Base-by-base conservation (phyloP, 2,113 vertebrate species). In the Daboia siamensis region DNA sequence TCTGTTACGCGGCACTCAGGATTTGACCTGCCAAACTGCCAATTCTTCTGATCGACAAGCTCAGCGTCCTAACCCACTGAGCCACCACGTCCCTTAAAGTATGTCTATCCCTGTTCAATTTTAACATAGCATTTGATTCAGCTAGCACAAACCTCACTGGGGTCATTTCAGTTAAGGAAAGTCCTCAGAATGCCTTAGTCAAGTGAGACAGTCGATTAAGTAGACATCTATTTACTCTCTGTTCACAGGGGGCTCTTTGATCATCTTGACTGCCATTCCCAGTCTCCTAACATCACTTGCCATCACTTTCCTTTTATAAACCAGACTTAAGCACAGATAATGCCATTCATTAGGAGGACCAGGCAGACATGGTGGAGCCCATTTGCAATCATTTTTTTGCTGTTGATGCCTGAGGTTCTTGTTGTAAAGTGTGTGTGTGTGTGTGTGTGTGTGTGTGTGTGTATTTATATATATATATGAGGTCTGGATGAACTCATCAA, bases 291-390 rank as follows among this genome's bases (percentile, higher is more conserved):
- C 39, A 11, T 91, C 86, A 26, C 86, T 84, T 84, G 52, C 59
- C 59, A 52, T 88, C 46, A 91, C 85, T 93, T 54, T 91, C 33
- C 33, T 88, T 91, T 84, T 24, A 86, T 24, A 88, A 93, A 48
- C 90, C 11, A 88, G 86, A 56, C 92, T 91, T 88, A 39, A 57
- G 64, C 52, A 26, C 90, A 93, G 86, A 91, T 91, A 59, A 88
- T 88, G n/a, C 86, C 44, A 59, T 88, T 93, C 90, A 88, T 93
- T 88, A 88, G 48, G 54, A 59, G 64, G 46, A 52, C 52, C 86
- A 90, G 92, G 92, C 92, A 93, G 92, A 93, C 92, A 90, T 54
- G 90, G 89, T 61, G 89, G 92, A 90, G 89, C 92, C 59, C 33
- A 87, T 87, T 86, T 54, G 87, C 86, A 93, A 90, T 90, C 88